Evolutionary conservation across 2,113 vertebrate species (phyloP).

Genomic region (Thinocorus orbignyianus): DNA sequence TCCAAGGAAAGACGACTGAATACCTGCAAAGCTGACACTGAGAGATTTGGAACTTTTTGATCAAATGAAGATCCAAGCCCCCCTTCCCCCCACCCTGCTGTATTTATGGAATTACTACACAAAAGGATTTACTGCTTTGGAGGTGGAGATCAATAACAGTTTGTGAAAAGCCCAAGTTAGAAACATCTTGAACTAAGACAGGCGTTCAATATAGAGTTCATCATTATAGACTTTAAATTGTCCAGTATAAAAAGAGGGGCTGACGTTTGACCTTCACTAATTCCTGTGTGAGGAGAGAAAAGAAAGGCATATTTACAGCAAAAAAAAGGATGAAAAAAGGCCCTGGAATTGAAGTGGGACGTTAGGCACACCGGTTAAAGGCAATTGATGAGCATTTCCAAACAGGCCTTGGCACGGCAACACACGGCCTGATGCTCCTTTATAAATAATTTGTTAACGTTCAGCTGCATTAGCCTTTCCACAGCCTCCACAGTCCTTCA

Average conservation of each 20-base stretch:
- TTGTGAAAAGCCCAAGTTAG: constrained; percentile 55
- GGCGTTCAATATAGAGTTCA: constrained; percentile 54
- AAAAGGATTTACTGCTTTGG: constrained; percentile 51
- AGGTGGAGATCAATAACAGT: constrained; percentile 61
- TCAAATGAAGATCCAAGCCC: constrained; percentile 63
- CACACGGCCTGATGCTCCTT: not conserved
- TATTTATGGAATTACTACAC: constrained; percentile 64
- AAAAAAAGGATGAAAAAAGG: not conserved
- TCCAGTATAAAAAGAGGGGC: constrained; percentile 26
- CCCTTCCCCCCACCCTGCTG: constrained; percentile 7
- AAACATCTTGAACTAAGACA: constrained; percentile 59
- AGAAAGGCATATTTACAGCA: not conserved
- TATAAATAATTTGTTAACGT: not conserved
- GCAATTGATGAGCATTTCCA: not conserved
- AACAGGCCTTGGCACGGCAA: not conserved
- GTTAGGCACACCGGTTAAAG: not conserved
- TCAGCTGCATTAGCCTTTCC: not conserved
- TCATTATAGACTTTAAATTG: constrained; percentile 36
- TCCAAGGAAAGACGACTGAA: constrained; percentile 35
- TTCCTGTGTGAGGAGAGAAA: not conserved
- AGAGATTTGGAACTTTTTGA: constrained; percentile 60
- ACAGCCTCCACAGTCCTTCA: not conserved
- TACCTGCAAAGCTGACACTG: not conserved
- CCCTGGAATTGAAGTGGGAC: constrained; percentile 6
- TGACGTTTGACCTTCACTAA: constrained; percentile 51